Evolutionary conservation across 1,140 invertebrate genomes (phyloP).

Genomic region (Panulirus ornatus): DNA sequence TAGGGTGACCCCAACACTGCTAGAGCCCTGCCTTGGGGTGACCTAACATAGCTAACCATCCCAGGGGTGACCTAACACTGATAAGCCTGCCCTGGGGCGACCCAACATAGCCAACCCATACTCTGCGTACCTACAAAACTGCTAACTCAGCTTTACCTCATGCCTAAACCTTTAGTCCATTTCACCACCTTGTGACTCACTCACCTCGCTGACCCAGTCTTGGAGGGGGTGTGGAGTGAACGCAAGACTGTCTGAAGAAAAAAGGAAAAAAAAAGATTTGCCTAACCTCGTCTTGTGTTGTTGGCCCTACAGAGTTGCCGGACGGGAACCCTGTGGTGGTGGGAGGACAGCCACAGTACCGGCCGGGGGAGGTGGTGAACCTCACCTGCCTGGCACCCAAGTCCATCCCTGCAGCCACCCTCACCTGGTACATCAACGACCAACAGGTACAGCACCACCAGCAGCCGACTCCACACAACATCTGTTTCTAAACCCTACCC

Average conservation of each 20-base stretch:
- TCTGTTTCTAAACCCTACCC: no score
- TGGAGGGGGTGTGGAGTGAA: not conserved
- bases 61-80: not conserved
- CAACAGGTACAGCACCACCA: constrained; percentile 54
- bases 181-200: not conserved
- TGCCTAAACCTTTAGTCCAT: not conserved
- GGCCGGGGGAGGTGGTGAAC: constrained; percentile 75
- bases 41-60: not conserved
- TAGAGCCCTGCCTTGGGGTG: not conserved
- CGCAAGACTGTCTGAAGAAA: not conserved
- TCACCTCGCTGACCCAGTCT: not conserved
- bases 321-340: constrained; percentile 74
- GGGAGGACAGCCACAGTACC: constrained; percentile 75
- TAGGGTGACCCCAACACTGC: no score
- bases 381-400: constrained; percentile 76
- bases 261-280: not conserved
- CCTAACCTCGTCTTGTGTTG: not conserved
- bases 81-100: not conserved
- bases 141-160: not conserved
- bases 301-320: constrained; percentile 72
- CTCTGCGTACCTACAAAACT: not conserved
- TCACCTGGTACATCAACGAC: constrained; percentile 76
- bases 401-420: constrained; percentile 75
- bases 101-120: not conserved
- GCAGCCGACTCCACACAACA: no score